Conservation (phyloP, 2,888 invertebrate species). For the Rhingia rostrata region DNA sequence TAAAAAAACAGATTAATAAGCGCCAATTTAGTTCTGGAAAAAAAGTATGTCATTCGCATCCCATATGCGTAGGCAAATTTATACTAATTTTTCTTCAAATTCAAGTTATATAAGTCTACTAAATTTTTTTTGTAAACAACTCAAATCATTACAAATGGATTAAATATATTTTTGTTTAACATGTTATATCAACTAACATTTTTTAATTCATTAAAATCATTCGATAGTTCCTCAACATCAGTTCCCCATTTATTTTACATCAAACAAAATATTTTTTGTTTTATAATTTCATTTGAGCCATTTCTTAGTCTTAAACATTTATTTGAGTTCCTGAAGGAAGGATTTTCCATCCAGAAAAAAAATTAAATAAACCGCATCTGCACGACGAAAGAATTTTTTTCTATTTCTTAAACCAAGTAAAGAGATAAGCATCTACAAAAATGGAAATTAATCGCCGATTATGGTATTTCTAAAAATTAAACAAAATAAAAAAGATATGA, state of each 20-base stretch:
- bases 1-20: no score
- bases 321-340: constrained; percentile 68
- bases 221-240: constrained; percentile 81
- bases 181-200: constrained; percentile 39
- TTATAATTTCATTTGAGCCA: constrained; percentile 61
- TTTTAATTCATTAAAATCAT: constrained; percentile 64
- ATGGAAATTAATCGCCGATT: constrained; percentile 51
- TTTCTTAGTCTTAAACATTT: constrained; percentile 55
- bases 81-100: no score
- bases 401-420: constrained; percentile 47
- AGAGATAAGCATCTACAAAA: constrained; percentile 4
- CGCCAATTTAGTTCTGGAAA: no score
- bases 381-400: constrained; percentile 50
- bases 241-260: constrained; percentile 77
- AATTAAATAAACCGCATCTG: not conserved
- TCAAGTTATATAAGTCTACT: no score
- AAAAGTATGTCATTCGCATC: no score
- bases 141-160: constrained; percentile 45
- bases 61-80: no score
- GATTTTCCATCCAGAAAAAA: constrained; percentile 52
- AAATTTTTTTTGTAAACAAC: no score
- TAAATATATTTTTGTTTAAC: not conserved
- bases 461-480: constrained; percentile 46
- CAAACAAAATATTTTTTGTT: constrained; percentile 25
- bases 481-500: constrained; percentile 29